A percentile compares a stretch with the other conserved stretches of the same genome.
These are phyloP conservation scores for Drosophila flavopinicola DNA, from an alignment of 2,888 invertebrate species.

Conservation along the genomic window DNA sequence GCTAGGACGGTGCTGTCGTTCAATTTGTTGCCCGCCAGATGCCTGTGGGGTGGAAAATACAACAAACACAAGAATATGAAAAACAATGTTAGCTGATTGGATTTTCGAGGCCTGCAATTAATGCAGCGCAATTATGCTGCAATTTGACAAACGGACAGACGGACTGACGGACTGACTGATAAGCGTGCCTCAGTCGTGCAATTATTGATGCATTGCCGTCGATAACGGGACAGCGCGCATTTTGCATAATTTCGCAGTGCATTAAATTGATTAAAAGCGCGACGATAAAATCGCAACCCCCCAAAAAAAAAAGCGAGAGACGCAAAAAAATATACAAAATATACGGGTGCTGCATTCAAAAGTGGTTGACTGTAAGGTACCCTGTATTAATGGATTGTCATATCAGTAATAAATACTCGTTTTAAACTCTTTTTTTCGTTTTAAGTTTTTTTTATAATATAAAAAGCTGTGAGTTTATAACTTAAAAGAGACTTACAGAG, in stretches of 20 bases:
- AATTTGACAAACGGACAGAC: too few species aligned
- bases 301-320: constrained; percentile 29
- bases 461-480: too few species aligned
- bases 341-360: not conserved
- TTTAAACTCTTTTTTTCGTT: too few species aligned
- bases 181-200: constrained; percentile 42
- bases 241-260: constrained; percentile 66
- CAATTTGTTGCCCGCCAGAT: constrained; percentile 86
- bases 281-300: constrained; percentile 78
- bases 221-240: constrained; percentile 36
- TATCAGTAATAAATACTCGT: too few species aligned
- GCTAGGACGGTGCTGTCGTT: constrained; percentile 85
- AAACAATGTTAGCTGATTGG: constrained; percentile 57
- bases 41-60: constrained; percentile 83
- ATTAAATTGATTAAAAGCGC: constrained; percentile 76
- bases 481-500: too few species aligned
- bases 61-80: constrained; percentile 3
- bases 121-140: constrained; percentile 58
- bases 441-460: too few species aligned
- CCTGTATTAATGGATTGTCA: not conserved
- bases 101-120: constrained; percentile 30
- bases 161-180: too few species aligned
- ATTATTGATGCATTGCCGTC: constrained; percentile 59
- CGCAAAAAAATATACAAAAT: constrained; percentile 9
- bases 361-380: constrained; percentile 5